Conservation (phyloP, 2,113 vertebrate species). For the Larimichthys crocea region DNA sequence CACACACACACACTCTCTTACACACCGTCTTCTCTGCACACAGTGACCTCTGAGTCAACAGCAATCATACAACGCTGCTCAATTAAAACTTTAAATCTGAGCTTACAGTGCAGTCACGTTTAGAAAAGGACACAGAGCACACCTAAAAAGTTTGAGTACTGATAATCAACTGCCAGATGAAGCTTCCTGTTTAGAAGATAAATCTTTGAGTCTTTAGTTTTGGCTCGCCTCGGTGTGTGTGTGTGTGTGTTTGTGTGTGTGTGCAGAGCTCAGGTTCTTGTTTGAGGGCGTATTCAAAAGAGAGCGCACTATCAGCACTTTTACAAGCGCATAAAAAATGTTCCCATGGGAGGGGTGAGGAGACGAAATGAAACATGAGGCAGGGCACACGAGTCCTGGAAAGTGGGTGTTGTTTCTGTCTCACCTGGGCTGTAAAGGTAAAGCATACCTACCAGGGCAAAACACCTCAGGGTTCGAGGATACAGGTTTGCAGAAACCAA, state of each 20-base stretch:
- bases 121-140: neutral
- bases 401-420: constrained; percentile 18
- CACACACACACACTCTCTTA: neutral
- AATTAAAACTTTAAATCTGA: neutral
- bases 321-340: neutral
- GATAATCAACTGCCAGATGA: neutral
- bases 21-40: constrained; percentile 14
- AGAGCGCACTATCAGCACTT: constrained; percentile 27
- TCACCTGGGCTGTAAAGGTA: constrained; percentile 30
- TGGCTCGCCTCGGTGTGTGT: neutral
- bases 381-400: neutral
- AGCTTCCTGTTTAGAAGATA: neutral
- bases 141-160: neutral
- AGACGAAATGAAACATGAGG: neutral
- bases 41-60: constrained; percentile 48
- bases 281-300: constrained; percentile 6
- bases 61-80: neutral
- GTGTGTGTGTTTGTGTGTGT: too few relatives aligned
- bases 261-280: neutral
- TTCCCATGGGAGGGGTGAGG: neutral
- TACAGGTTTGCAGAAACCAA: neutral
- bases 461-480: neutral
- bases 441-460: constrained; percentile 23
- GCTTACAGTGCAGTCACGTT: neutral
- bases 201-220: neutral